phyloP scores from a whole-genome alignment of 53 echinoderm and acorn worm species.

The Antedon mediterranea region DNA sequence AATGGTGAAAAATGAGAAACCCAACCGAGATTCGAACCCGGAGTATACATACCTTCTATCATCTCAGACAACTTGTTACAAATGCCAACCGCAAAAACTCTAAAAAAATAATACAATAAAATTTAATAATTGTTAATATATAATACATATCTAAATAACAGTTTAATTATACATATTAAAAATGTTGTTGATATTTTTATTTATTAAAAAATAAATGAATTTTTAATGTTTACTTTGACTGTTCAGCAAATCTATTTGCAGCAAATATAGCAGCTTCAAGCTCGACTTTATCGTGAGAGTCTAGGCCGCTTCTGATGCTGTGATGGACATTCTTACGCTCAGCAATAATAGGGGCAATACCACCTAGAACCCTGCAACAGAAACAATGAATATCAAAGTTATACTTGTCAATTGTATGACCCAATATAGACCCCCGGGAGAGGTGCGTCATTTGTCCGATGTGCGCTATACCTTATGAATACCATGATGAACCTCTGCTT shows the following conservation, averaged over 20 bases:
- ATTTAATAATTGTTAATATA: too few relatives aligned
- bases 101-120: neutral
- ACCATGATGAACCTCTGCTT: too few relatives aligned
- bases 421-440: too few relatives aligned
- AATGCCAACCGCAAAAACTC: conserved; percentile 81
- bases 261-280: conserved; percentile 95
- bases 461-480: too few relatives aligned
- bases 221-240: conserved; percentile 44
- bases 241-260: conserved; percentile 73
- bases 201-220: too few relatives aligned
- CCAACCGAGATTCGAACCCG: too few relatives aligned
- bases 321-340: conserved; percentile 92
- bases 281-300: conserved; percentile 89
- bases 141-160: too few relatives aligned
- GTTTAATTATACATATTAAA: too few relatives aligned
- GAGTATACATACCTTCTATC: conserved; percentile 46
- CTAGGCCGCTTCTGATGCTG: conserved; percentile 80
- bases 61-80: conserved; percentile 85
- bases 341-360: conserved; percentile 84
- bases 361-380: conserved; percentile 55
- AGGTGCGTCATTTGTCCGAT: too few relatives aligned
- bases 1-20: too few relatives aligned
- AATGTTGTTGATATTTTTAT: neutral
- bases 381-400: too few relatives aligned
- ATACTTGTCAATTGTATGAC: too few relatives aligned